phyloP scores from a whole-genome alignment of 1,140 invertebrate species.

The Heliconius himera region DNA sequence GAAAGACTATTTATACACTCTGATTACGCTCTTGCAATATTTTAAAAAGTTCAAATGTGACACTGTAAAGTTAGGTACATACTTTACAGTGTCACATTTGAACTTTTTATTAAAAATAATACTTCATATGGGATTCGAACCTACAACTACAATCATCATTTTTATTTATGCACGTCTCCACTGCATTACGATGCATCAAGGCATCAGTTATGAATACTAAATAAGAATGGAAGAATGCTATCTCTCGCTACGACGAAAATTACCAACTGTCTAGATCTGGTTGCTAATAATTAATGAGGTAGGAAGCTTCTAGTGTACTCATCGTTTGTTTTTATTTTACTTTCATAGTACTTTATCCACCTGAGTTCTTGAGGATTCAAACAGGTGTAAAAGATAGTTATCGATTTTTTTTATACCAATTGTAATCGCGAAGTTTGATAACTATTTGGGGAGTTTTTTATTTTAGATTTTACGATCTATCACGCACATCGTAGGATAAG shows the following conservation, averaged over 20 bases:
- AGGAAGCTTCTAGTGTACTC: neutral
- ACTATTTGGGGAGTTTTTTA: too few relatives aligned
- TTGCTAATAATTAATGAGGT: neutral
- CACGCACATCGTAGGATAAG: too few relatives aligned
- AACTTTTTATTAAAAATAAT: too few relatives aligned
- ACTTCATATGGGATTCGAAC: too few relatives aligned
- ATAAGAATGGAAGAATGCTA: slow-evolving; percentile 27
- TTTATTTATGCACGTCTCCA: neutral
- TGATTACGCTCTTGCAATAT: too few relatives aligned
- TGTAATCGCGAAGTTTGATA: too few relatives aligned
- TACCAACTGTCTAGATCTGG: slow-evolving; percentile 17
- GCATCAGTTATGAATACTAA: slow-evolving; percentile 23
- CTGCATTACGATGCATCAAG: neutral
- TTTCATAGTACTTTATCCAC: neutral
- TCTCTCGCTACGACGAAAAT: neutral
- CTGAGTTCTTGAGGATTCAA: slow-evolving; percentile 8
- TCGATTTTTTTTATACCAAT: neutral
- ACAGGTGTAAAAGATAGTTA: neutral
- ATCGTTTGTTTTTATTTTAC: slow-evolving; percentile 4
- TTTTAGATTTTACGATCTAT: too few relatives aligned
- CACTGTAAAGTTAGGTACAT: too few relatives aligned
- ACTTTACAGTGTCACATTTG: too few relatives aligned
- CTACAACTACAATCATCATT: neutral
- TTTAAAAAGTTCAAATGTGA: too few relatives aligned
- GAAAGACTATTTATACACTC: too few relatives aligned